phyloP scores from a whole-genome alignment of 2,888 invertebrate species.

The Polyploca ridens region DNA sequence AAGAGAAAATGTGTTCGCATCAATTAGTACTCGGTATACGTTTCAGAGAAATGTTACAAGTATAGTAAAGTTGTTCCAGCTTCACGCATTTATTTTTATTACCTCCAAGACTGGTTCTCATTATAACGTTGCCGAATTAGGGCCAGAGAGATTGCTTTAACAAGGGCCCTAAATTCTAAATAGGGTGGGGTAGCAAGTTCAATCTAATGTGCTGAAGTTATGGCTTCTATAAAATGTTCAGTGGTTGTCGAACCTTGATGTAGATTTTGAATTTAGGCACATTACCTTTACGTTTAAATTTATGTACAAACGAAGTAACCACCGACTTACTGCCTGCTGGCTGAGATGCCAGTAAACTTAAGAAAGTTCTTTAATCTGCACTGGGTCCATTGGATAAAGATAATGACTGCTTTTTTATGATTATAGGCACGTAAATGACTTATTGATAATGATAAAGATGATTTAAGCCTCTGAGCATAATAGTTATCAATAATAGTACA shows the following conservation, averaged over 20 bases:
- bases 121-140: constrained; percentile 22
- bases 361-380: too few relatives aligned
- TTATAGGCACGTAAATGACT: too few relatives aligned
- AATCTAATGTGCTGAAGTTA: neutral
- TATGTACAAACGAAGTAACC: too few relatives aligned
- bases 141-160: constrained; percentile 19
- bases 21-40: constrained; percentile 19
- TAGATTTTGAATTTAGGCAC: neutral
- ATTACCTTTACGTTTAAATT: too few relatives aligned
- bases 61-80: constrained; percentile 30
- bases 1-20: constrained; percentile 3
- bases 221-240: neutral
- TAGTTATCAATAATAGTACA: too few relatives aligned
- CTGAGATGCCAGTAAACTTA: too few relatives aligned
- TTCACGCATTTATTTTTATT: constrained; percentile 32
- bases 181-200: constrained; percentile 12
- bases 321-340: too few relatives aligned
- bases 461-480: too few relatives aligned
- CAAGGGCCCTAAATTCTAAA: constrained; percentile 15
- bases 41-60: constrained; percentile 34
- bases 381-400: too few relatives aligned
- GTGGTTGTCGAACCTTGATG: neutral
- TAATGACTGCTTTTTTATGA: too few relatives aligned
- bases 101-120: constrained; percentile 29
- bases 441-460: too few relatives aligned